These are phyloP conservation scores for Venusia cambrica DNA, from an alignment of 2,888 invertebrate genomes.

Conservation along the genomic window DNA sequence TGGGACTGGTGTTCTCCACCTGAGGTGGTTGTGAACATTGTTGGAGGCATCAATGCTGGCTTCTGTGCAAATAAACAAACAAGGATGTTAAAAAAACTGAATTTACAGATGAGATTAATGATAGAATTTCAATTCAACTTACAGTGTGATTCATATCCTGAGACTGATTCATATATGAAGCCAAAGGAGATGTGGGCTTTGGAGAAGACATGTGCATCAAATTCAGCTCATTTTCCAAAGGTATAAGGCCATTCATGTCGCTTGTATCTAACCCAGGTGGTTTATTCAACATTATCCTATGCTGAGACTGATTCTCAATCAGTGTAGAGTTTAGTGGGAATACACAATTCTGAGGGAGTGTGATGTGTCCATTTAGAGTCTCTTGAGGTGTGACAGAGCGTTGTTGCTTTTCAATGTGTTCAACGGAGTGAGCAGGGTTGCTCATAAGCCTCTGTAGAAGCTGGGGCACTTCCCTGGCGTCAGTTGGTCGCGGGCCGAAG, in stretches of 20 bases:
- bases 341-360: slow-evolving; percentile 55
- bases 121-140: slow-evolving; percentile 32
- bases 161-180: slow-evolving; percentile 75
- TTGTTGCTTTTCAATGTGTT: slow-evolving; percentile 94
- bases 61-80: slow-evolving; percentile 71
- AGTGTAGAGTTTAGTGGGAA: slow-evolving; percentile 67
- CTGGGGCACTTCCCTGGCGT: slow-evolving; percentile 82
- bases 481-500: slow-evolving; percentile 70
- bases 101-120: no score
- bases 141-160: slow-evolving; percentile 63
- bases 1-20: slow-evolving; percentile 58
- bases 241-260: slow-evolving; percentile 63
- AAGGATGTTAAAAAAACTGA: no score
- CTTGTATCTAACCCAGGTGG: slow-evolving; percentile 41
- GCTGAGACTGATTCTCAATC: slow-evolving; percentile 63
- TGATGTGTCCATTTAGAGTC: slow-evolving; percentile 59
- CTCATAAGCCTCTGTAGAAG: slow-evolving; percentile 90
- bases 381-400: slow-evolving; percentile 87
- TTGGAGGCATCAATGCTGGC: slow-evolving; percentile 91
- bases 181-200: slow-evolving; percentile 78
- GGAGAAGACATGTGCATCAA: slow-evolving; percentile 79
- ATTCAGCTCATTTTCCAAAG: slow-evolving; percentile 75
- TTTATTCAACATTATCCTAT: slow-evolving; percentile 56
- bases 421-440: slow-evolving; percentile 90
- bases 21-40: slow-evolving; percentile 88